Evolutionary conservation across 2,888 invertebrate genomes (phyloP), one percentile per base, ranked within the genome.

Genomic region (Mongoloraphidia duomilia): DNA sequence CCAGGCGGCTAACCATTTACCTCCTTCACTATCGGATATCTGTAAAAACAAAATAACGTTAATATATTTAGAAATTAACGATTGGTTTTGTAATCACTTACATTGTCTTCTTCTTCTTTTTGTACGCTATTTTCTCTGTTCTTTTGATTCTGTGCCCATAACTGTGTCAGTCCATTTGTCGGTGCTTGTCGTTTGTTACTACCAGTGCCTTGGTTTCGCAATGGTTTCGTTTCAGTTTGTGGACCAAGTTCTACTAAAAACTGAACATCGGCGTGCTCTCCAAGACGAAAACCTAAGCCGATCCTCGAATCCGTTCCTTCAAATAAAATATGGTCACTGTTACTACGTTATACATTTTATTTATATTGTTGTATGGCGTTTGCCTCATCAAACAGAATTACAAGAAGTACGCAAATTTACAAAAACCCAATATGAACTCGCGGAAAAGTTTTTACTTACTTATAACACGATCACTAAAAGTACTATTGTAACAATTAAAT

Each of bases 261-360:
- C 62, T 88, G 88, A 60, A 87, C 81, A 65, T 88, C 88, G 0
- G 87, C 87, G 64, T 87, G 83, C 60, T 84, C 79, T 1, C 88
- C 88, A 41, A 88, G 71, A 2, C 86, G 77, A 61, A 84, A 88
- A 0, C 88, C 88, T 58, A 87, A 78, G 0, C 88, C 88, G 10
- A 87, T 61, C 17, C 85, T 73, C 0, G 86, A 86, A 61, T 88
- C 88, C 5, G 84, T 85, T 37, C 88, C 88, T 88, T 66, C 4
- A 69, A 67, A 47, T 26, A 47, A 46, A 39, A 50, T 36, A 26
- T 12, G 5, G 33, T 41, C 34, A 46, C 3, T 39, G 9, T 17
- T 1, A 40, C 11, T 9, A 11, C n/a, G n/a, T 17, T 33, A 11
- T 38, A 38, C 4, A 38, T 38, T 43, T 43, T 41, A 41, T 26